Percentiles rank a stretch among this genome's conserved stretches.
phyloP scores from a whole-genome alignment of 2,888 invertebrate species.

The Formica aserva region DNA sequence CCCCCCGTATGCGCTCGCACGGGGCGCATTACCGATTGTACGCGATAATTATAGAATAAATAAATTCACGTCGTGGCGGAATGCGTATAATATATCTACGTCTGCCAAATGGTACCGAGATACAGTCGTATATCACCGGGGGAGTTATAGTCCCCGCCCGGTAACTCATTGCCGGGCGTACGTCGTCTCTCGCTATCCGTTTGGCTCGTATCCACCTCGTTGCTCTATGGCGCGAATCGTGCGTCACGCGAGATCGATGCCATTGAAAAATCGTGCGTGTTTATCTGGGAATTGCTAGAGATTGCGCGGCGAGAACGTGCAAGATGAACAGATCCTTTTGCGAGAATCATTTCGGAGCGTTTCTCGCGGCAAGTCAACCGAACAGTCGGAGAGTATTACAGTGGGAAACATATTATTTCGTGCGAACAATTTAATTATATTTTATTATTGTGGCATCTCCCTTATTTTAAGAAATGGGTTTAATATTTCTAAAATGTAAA shows the following conservation, averaged over 20 bases:
- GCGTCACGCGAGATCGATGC: conserved; percentile 74
- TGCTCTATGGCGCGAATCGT: conserved; percentile 79
- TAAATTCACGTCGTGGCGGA: conserved; percentile 85
- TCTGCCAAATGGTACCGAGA: conserved; percentile 86
- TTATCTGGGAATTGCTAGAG: conserved; percentile 26
- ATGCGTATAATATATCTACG: conserved; percentile 85
- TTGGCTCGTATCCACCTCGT: conserved; percentile 83
- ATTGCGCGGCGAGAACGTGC: conserved; percentile 29
- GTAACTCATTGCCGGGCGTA: conserved; percentile 83
- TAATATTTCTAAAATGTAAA: not conserved
- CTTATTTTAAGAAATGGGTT: not conserved
- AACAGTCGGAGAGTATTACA: not conserved
- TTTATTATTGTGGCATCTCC: not conserved
- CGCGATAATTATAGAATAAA: conserved; percentile 86
- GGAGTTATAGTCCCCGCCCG: conserved; percentile 85
- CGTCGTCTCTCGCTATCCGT: conserved; percentile 75
- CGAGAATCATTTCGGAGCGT: not conserved
- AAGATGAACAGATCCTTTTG: conserved; percentile 16
- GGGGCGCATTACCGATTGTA: conserved; percentile 82
- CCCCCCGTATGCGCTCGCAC: conserved; percentile 62
- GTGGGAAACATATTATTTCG: not conserved
- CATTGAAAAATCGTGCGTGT: conserved; percentile 67
- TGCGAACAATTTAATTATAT: not conserved
- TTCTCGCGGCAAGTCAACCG: not conserved
- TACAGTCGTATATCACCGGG: conserved; percentile 85